Percentiles rank a stretch among this genome's conserved stretches.
Evolutionary conservation across 2,113 vertebrate genomes (phyloP).

Genomic region (Gallinago media): DNA sequence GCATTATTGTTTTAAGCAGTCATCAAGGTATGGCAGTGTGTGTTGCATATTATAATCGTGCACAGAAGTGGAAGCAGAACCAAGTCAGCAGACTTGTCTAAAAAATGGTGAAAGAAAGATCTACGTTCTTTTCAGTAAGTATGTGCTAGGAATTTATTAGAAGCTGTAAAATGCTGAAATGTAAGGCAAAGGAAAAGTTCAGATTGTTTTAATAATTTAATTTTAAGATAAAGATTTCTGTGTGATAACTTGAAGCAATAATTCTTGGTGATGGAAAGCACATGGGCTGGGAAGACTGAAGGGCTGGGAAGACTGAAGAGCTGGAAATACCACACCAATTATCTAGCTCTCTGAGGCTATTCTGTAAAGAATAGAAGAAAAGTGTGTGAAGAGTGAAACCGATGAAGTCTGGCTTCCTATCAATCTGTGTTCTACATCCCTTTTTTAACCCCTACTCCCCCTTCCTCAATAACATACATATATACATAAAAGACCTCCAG

Average conservation of each 20-base stretch:
- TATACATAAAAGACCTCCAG: neutral
- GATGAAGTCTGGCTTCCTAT: neutral
- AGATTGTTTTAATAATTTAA: neutral
- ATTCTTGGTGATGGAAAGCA: neutral
- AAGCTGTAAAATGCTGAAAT: slow-evolving; percentile 13
- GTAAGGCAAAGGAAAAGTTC: neutral
- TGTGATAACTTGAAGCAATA: neutral
- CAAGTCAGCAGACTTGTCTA: neutral
- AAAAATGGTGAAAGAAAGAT: neutral
- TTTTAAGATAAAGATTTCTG: slow-evolving; percentile 13
- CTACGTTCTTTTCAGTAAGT: neutral
- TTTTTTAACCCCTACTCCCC: neutral
- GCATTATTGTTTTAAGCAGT: neutral
- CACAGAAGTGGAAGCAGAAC: neutral
- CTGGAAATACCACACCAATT: neutral
- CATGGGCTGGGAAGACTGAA: neutral
- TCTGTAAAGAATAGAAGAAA: neutral
- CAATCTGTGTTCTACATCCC: neutral
- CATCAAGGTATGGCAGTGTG: neutral
- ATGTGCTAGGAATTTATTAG: neutral
- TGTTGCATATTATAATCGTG: neutral
- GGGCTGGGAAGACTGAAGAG: neutral
- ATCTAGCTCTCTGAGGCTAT: neutral
- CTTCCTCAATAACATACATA: no score
- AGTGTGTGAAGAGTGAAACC: neutral